These are phyloP conservation scores for Cirrhinus mrigala DNA, from an alignment of 2,797 vertebrate species.

Conservation along the genomic window DNA sequence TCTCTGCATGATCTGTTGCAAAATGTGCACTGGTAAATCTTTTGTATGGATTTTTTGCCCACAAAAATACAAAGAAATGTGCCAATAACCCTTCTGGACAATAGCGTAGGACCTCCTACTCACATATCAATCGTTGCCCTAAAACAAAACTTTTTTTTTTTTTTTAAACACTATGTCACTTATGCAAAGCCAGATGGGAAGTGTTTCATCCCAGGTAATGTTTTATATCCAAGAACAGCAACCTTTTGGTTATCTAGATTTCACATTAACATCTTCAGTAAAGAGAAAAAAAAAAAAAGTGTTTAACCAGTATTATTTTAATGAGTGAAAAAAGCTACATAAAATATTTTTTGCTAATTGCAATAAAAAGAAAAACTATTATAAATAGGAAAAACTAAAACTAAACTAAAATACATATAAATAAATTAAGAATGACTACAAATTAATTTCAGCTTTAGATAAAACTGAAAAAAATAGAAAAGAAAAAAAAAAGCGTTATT, in stretches of 20 bases:
- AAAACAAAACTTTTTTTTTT: background rate
- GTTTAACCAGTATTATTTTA: background rate
- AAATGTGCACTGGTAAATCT: background rate
- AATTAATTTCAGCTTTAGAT: too few species aligned
- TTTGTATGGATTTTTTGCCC: background rate
- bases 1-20: background rate
- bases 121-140: background rate
- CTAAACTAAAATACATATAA: background rate
- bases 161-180: background rate
- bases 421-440: too few species aligned
- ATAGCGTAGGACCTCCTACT: background rate
- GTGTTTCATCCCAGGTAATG: background rate
- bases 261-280: background rate
- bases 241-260: background rate
- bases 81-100: background rate
- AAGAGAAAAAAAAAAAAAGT: background rate
- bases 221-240: background rate
- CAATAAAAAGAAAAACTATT: background rate
- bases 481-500: too few species aligned
- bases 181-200: background rate
- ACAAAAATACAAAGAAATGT: background rate
- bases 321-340: too few species aligned
- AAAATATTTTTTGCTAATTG: background rate
- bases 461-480: too few species aligned
- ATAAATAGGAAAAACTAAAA: background rate